These are phyloP conservation scores for Falco cherrug DNA, from an alignment of 2,797 vertebrate species.

Conservation along the genomic window DNA sequence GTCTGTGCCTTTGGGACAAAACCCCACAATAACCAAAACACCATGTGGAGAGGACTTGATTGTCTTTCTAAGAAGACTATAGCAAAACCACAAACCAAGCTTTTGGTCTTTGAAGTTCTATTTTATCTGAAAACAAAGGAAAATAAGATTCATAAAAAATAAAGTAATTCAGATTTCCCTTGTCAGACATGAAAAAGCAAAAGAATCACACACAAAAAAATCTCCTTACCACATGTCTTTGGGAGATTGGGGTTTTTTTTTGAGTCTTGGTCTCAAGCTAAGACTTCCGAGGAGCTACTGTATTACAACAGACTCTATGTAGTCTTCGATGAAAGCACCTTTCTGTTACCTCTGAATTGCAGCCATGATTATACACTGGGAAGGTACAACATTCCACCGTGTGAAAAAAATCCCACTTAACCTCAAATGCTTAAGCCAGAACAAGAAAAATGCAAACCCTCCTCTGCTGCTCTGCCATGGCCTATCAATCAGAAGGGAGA, in stretches of 20 bases:
- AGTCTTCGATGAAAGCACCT: not conserved
- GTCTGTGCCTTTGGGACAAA: not conserved
- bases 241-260: not conserved
- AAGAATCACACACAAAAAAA: not conserved
- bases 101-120: not conserved
- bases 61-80: not conserved
- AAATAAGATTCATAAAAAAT: not conserved
- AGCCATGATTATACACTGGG: not conserved
- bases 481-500: not conserved
- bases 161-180: not conserved
- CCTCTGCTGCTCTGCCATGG: not conserved
- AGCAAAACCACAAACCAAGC: not conserved
- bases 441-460: not conserved
- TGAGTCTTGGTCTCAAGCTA: not conserved
- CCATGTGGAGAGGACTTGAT: not conserved
- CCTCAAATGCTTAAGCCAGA: not conserved
- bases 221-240: not conserved
- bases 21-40: not conserved
- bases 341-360: not conserved
- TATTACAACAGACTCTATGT: not conserved
- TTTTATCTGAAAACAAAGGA: not conserved
- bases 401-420: not conserved
- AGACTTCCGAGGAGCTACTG: not conserved
- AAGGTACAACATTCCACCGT: not conserved
- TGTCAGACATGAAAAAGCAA: not conserved